Percentiles rank a stretch among this genome's conserved stretches.
Evolutionary conservation across 2,113 vertebrate species (phyloP).

Genomic region (Amblyopsis rosae): DNA sequence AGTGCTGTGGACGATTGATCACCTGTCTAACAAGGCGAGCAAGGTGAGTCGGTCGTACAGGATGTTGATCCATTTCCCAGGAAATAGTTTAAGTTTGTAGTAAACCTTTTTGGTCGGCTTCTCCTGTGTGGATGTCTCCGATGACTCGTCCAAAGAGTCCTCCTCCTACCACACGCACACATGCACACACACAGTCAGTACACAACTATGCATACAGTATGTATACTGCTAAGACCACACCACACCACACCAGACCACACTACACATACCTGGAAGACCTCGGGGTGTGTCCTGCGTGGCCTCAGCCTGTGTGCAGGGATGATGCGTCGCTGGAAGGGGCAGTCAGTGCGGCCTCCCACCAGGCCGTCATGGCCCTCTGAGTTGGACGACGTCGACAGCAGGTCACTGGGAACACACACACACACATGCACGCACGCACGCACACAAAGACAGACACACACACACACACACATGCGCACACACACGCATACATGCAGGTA

Average conservation of each 20-base stretch:
- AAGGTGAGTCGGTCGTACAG: constrained; percentile 92
- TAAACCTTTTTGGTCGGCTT: constrained; percentile 87
- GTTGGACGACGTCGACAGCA: constrained; percentile 89
- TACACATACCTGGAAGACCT: constrained; percentile 82
- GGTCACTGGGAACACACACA: constrained; percentile 77
- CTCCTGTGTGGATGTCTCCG: constrained; percentile 84
- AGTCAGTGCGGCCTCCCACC: constrained; percentile 78
- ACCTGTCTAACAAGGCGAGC: constrained; percentile 91
- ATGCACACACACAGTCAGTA: no score
- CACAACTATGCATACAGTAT: no score
- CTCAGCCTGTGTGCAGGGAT: constrained; percentile 83
- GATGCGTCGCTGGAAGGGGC: constrained; percentile 87
- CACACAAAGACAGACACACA: constrained; percentile 6
- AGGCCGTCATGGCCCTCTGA: constrained; percentile 87
- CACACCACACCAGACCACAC: no score
- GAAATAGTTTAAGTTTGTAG: constrained; percentile 92
- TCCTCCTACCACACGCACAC: constrained; percentile 74
- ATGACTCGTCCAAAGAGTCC: constrained; percentile 84
- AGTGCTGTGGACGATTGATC: constrained; percentile 29
- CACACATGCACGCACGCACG: constrained; percentile 20
- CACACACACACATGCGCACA: background rate
- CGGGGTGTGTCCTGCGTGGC: constrained; percentile 85
- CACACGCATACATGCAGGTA: background rate
- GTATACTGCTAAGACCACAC: background rate
- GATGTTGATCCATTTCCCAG: constrained; percentile 93